These are phyloP conservation scores for Pseudorhiza aurosa DNA, from an alignment of 30 jellyfish, hydroid and myxozoan species.

Conservation along the genomic window DNA sequence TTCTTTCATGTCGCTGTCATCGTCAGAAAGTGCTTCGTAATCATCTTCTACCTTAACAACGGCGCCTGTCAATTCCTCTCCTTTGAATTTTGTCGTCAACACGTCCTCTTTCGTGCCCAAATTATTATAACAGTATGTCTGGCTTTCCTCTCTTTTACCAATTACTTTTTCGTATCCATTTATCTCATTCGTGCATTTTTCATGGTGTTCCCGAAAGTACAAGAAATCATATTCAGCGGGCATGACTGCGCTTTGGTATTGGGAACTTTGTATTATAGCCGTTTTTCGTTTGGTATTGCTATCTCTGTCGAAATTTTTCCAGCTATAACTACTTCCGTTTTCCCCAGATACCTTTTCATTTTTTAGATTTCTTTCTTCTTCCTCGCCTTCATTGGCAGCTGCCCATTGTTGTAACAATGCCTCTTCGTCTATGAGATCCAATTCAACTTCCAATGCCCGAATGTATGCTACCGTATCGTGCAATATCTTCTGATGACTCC, in stretches of 20 bases:
- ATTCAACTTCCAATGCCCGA: neutral
- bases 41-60: too few species aligned
- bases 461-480: constrained; percentile 78
- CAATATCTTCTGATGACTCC: constrained; percentile 29
- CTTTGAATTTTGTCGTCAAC: too few species aligned
- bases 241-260: neutral
- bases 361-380: neutral
- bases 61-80: too few species aligned
- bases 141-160: too few species aligned
- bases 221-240: neutral
- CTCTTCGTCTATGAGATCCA: neutral
- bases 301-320: neutral
- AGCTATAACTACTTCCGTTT: neutral
- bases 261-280: neutral
- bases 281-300: neutral
- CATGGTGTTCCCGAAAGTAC: neutral
- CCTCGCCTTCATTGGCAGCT: neutral
- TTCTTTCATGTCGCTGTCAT: too few species aligned
- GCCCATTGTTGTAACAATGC: neutral
- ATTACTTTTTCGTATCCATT: too few species aligned
- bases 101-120: too few species aligned
- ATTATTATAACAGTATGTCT: too few species aligned
- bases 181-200: neutral
- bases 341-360: neutral
- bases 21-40: neutral